Evolutionary conservation across 1,140 invertebrate species (phyloP), one percentile per base, ranked within the genome.

Genomic region (Drosophila mayri): DNA sequence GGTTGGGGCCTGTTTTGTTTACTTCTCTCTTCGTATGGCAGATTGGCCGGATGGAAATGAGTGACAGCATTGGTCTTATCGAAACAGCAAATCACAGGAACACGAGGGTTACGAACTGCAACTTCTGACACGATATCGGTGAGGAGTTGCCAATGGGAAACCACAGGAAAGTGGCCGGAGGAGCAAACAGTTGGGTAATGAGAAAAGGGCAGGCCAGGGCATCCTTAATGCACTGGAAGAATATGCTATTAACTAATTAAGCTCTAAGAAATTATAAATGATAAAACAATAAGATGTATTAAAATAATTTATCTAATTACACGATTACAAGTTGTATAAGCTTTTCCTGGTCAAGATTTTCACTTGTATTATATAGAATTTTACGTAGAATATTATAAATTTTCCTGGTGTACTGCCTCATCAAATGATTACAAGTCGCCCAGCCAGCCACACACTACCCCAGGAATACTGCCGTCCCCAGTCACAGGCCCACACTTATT

Each of bases 381-480:
- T 12, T 2, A 8, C 1, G 8, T 5, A 10, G 0, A 0, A 5
- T 57, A 11, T 54, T n/a, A n/a, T 11, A 16, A 4, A 55, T 55
- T 52, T 37, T 52, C 14, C 10, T 14, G 67, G 66, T 70, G 66
- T 70, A 67, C 0, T n/a, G 30, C 20, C 63, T 66, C 66, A 52
- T 70, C 62, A 70, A 74, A 77, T 81, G 81, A 83, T 63, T 75
- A 64, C 63, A 75, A 72, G 54, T 52, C 47, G 40, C 30, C 38
- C 54, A 77, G 77, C 38, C 54, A 77, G 77, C 73, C 81, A 77
- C 60, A 81, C 60, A 70, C 37, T 49, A 64, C 28, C 46, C 40
- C 41, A 61, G 14, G 38, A 49, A 30, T 12, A 61, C 9, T 50
- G 49, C n/a, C 55, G 44, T 22, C 4, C 25, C 37, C 65, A 52